Percentiles rank a stretch among this genome's conserved stretches.
These are phyloP conservation scores for Anagyrus pseudococci DNA, from an alignment of 2,888 invertebrate species.

Conservation along the genomic window DNA sequence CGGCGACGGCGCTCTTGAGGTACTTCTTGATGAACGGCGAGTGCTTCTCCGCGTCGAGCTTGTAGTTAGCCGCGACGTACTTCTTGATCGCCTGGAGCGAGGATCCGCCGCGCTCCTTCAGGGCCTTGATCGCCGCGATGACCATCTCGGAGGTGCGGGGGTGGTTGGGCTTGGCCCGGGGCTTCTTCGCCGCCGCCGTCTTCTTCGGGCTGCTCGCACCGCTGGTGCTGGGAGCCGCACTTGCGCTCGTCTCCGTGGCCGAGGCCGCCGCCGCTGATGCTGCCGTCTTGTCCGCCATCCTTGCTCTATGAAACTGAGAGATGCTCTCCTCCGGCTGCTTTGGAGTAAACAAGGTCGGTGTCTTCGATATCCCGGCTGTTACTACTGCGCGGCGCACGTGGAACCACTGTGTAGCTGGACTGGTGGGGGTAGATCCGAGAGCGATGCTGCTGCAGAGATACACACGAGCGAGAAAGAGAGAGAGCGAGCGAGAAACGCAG, in stretches of 20 bases:
- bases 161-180: conserved; percentile 60
- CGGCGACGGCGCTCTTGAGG: conserved; percentile 65
- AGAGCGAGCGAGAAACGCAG: too few species aligned
- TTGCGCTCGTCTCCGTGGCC: conserved; percentile 18
- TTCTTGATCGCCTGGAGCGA: conserved; percentile 69
- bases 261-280: conserved; percentile 11
- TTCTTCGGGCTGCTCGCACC: conserved; percentile 46
- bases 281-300: conserved; percentile 10
- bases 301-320: not conserved
- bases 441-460: not conserved
- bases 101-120: conserved; percentile 68
- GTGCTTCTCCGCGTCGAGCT: conserved; percentile 66
- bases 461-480: not conserved
- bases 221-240: too few species aligned
- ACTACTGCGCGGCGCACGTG: too few species aligned
- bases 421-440: too few species aligned
- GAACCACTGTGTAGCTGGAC: too few species aligned
- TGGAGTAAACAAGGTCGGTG: not conserved
- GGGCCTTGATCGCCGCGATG: conserved; percentile 64
- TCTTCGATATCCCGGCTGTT: too few species aligned
- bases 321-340: not conserved
- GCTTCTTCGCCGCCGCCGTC: conserved; percentile 47
- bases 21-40: conserved; percentile 69
- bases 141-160: conserved; percentile 68
- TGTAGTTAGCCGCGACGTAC: conserved; percentile 68